Evolutionary conservation across 2,113 vertebrate genomes (phyloP), one percentile per base, ranked within the genome.

Genomic region (Strix aluco): DNA sequence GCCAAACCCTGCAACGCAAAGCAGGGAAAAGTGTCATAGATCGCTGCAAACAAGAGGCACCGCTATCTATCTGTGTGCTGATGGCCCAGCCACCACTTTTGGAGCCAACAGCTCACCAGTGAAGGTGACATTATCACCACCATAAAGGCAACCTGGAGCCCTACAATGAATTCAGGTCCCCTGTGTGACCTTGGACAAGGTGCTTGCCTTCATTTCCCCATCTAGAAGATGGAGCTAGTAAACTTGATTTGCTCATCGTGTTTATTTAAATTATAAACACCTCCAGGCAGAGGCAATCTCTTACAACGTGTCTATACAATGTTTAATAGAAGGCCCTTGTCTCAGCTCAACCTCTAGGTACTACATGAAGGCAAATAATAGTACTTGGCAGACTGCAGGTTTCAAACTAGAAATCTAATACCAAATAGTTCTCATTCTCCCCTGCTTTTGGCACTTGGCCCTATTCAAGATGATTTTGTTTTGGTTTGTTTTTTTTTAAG

Each of bases 361-460:
- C 72, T 83, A n/a, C 82, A 38, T 4, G 23, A 69, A 89, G 78
- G 54, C 58, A 83, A 65, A 80, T 0, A 94, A 65, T 73, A 94
- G 71, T 38, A 81, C 65, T 87, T 92, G 92, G 86, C 83, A 94
- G 61, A 91, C 62, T 21, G 17, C 57, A 62, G 58, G 69, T 54
- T 85, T 93, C 62, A 61, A 84, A 70, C 62, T 44, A 47, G 83
- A 96, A 93, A 92, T 81, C 69, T 79, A 94, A 90, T 57, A 94
- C 65, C 89, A 90, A 70, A 75, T 92, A 91, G 55, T 85, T 92
- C 73, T 67, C 88, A 78, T 93, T 93, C 71, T 81, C 71, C 81
- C n/a, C 52, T 66, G 32, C 67, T 74, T 81, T 81, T 93, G 88
- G 66, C 86, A 84, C 82, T 63, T 62, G 29, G 86, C 87, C 81